A percentile compares a stretch with the other conserved stretches of the same genome.
phyloP scores from a whole-genome alignment of 37 sponge, comb jelly and placozoan species.

The Bolinopsis microptera region DNA sequence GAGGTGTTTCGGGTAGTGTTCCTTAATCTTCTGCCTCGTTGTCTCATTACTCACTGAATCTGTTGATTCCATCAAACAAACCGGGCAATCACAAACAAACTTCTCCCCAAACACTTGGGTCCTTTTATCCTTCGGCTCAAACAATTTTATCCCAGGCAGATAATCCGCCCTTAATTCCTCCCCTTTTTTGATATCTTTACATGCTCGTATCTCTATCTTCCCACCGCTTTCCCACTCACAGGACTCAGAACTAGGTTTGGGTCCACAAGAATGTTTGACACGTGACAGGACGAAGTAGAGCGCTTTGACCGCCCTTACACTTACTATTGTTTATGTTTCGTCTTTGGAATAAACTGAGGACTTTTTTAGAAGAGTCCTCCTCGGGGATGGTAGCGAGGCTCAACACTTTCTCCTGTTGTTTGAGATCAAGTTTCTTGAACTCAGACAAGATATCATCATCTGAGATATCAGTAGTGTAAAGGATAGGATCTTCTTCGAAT shows the following conservation, averaged over 20 bases:
- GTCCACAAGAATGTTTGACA: constrained; percentile 10
- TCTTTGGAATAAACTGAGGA: not conserved
- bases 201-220: constrained; percentile 8
- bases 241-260: not conserved
- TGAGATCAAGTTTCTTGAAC: not conserved
- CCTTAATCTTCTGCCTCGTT: not conserved
- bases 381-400: not conserved
- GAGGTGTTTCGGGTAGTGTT: constrained; percentile 11
- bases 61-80: not conserved
- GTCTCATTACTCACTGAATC: not conserved
- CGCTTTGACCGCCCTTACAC: constrained; percentile 3
- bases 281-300: not conserved
- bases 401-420: not conserved
- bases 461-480: not conserved
- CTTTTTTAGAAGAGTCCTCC: not conserved
- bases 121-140: not conserved
- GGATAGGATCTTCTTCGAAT: not conserved
- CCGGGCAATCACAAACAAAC: not conserved
- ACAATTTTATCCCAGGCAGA: not conserved
- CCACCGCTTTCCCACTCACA: not conserved
- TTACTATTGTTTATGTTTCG: not conserved
- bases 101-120: not conserved
- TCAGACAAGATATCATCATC: not conserved
- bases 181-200: not conserved
- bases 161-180: not conserved